phyloP scores from a whole-genome alignment of 2,888 invertebrate genomes.

The Xanthia icteritia region DNA sequence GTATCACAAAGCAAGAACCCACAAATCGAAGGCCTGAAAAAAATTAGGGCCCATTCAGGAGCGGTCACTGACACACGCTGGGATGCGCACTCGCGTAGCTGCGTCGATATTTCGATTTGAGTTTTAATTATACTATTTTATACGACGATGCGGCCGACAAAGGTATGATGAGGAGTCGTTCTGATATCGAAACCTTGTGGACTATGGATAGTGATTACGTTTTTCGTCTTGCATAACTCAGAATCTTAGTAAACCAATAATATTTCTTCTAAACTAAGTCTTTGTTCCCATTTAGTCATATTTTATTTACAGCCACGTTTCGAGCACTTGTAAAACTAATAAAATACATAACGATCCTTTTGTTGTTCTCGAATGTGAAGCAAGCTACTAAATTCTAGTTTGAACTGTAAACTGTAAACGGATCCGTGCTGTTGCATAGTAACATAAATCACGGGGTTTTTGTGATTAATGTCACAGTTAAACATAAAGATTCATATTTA shows the following conservation, averaged over 20 bases:
- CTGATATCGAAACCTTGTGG: slow-evolving; percentile 64
- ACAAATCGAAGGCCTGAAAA: slow-evolving; percentile 88
- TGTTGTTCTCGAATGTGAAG: slow-evolving; percentile 76
- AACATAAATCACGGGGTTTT: slow-evolving; percentile 86
- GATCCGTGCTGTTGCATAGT: slow-evolving; percentile 76
- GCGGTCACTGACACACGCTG: slow-evolving; percentile 86
- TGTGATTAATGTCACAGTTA: slow-evolving; percentile 88
- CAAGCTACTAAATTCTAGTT: slow-evolving; percentile 72
- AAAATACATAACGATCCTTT: slow-evolving; percentile 80
- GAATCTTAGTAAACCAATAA: slow-evolving; percentile 32
- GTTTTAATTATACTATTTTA: slow-evolving; percentile 83
- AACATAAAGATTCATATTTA: slow-evolving; percentile 89
- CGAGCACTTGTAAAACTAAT: slow-evolving; percentile 75
- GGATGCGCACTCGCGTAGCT: slow-evolving; percentile 72
- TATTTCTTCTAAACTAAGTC: slow-evolving; percentile 61
- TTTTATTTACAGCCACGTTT: slow-evolving; percentile 70
- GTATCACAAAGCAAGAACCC: slow-evolving; percentile 90
- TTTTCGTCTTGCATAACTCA: slow-evolving; percentile 46
- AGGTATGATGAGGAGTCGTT: slow-evolving; percentile 52
- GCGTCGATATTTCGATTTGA: slow-evolving; percentile 80
- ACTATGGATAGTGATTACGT: slow-evolving; percentile 54
- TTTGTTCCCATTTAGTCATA: slow-evolving; percentile 67
- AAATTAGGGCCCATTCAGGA: slow-evolving; percentile 86
- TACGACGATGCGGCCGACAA: slow-evolving; percentile 58
- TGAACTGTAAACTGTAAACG: slow-evolving; percentile 79